Base-by-base conservation (phyloP, 2,888 invertebrate genomes). In the Pedicia rivosa region DNA sequence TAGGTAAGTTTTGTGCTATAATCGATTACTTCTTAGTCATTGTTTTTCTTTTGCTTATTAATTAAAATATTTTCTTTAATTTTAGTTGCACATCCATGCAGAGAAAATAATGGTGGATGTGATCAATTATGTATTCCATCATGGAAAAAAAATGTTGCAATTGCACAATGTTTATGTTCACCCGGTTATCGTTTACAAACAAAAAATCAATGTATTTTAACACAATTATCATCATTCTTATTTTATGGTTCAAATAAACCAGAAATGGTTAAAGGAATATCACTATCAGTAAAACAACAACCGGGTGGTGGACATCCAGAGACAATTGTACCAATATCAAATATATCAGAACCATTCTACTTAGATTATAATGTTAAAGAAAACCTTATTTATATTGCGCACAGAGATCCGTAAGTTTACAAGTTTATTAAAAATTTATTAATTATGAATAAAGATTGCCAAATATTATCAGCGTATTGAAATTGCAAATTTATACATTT, bases 101-200 rank as follows among this genome's bases (percentile, higher is more conserved):
- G 69, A 43, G 61, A 58, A 27, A 58, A 66, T 49, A 72, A 74
- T 52, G 78, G 78, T 44, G 71, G 72, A 43, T 86, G 86, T 65
- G 70, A 71, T 47, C 83, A 86, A 58, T 64, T 86, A 43, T 86
- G 86, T 62, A 64, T 83, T 42, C 70, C 81, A 30, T 56, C 65
- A 39, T 77, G 71, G 69, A 64, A 66, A 40, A 57, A 57, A 24
- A 55, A 55, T 44, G 62, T 64, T 40, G 67, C 71, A 2, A 54
- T 67, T 44, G 72, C 72, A 43, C 69, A 68, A 48, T 87, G 86
- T 59, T 51, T 74, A 35, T 86, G 86, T 53, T 67, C 71, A 26
- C 72, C 78, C 47, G 86, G 86, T 3, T 82, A 70, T 62, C 66
- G 67, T 45, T 62, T 72, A 35, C 57, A 62, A 38, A 65, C 68